Percentiles rank a stretch among this genome's conserved stretches.
phyloP scores from a whole-genome alignment of 2,797 vertebrate genomes.

The Lithobates sylvaticus region DNA sequence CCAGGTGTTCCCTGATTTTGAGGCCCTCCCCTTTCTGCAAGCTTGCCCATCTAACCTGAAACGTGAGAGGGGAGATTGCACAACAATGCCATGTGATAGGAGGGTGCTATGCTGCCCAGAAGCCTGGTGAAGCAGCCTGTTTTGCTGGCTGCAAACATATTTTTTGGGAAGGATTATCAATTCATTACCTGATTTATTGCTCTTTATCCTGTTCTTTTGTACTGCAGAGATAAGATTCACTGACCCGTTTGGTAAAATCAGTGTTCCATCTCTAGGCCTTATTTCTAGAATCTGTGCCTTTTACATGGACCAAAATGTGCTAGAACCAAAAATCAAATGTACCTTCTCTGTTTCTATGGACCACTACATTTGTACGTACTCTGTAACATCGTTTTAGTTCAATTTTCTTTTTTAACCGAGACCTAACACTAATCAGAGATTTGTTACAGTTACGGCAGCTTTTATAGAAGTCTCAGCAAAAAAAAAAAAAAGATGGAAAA shows the following conservation, averaged over 20 bases:
- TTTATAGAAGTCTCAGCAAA: slow-evolving; percentile 43
- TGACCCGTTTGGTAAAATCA: neutral
- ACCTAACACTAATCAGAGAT: slow-evolving; percentile 59
- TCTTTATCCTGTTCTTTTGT: neutral
- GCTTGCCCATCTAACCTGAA: too few species aligned
- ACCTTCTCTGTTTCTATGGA: slow-evolving; percentile 53
- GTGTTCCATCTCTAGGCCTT: neutral
- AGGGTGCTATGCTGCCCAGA: too few species aligned
- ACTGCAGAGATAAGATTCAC: neutral
- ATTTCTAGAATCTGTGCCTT: slow-evolving; percentile 19
- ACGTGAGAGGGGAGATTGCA: too few species aligned
- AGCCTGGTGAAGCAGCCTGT: too few species aligned
- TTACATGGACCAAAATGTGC: neutral
- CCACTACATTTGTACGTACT: slow-evolving; percentile 61
- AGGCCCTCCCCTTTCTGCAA: too few species aligned
- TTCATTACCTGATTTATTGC: too few species aligned
- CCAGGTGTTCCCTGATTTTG: too few species aligned
- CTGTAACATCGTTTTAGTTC: slow-evolving; percentile 56
- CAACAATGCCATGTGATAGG: too few species aligned
- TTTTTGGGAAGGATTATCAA: too few species aligned
- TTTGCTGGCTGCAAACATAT: too few species aligned
- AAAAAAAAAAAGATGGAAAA: neutral
- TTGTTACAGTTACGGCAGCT: slow-evolving; percentile 58
- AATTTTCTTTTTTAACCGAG: slow-evolving; percentile 17
- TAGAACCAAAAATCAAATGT: slow-evolving; percentile 5